A percentile compares a stretch with the other conserved stretches of the same genome.
Conservation (phyloP, 2,113 vertebrate genomes). For the Lophura nycthemera region DNA sequence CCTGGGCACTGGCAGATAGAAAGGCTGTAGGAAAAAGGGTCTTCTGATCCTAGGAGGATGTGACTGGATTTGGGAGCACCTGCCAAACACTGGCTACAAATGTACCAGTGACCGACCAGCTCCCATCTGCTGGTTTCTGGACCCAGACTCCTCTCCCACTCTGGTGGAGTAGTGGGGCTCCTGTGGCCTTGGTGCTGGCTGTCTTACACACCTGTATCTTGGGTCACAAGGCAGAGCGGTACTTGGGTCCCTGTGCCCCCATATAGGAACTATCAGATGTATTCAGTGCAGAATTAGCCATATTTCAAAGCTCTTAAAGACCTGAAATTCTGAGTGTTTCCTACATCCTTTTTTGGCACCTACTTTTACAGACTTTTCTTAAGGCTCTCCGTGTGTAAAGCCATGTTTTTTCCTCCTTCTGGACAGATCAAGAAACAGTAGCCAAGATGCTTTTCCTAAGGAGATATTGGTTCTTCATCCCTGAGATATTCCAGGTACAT, state of each 20-base stretch:
- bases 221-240: neutral
- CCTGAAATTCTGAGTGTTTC: neutral
- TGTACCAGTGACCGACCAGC: fast-evolving
- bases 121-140: neutral
- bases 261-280: neutral
- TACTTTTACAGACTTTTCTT: neutral
- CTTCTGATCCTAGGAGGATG: neutral
- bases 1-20: fast-evolving
- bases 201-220: neutral
- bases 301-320: neutral
- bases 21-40: neutral
- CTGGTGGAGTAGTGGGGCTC: neutral
- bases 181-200: neutral
- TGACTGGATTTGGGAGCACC: fast-evolving
- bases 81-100: neutral
- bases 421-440: neutral
- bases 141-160: fast-evolving
- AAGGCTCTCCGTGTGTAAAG: neutral
- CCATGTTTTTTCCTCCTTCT: neutral
- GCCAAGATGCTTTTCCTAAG: neutral
- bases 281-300: neutral
- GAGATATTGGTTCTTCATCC: neutral
- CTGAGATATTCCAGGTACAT: neutral
- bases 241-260: neutral
- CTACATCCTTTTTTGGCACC: neutral